Percentiles rank a stretch among this genome's conserved stretches.
phyloP scores from a whole-genome alignment of 1,140 invertebrate genomes.

The Heliconius nattereri region DNA sequence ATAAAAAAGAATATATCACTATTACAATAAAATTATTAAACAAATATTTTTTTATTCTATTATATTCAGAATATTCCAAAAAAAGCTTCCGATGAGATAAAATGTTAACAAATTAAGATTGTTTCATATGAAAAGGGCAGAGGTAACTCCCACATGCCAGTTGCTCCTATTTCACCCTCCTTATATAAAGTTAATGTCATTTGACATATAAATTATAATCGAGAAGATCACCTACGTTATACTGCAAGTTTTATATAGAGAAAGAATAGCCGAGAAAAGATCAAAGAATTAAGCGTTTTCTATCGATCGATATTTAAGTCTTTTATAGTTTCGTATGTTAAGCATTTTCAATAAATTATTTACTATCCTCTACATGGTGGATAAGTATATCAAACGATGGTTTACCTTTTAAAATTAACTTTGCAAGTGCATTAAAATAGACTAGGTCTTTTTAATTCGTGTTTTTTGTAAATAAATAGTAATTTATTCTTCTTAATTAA shows the following conservation, averaged over 20 bases:
- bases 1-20: background rate
- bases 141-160: constrained; percentile 28
- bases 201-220: constrained; percentile 12
- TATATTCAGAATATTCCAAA: background rate
- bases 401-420: no score
- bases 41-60: background rate
- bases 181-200: constrained; percentile 14
- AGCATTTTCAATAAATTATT: no score
- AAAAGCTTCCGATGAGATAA: background rate
- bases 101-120: constrained; percentile 15
- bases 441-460: no score
- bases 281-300: background rate
- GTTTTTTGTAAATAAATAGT: no score
- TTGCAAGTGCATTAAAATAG: no score
- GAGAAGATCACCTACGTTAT: background rate
- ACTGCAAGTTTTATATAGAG: background rate
- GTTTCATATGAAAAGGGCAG: constrained; percentile 24
- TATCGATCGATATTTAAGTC: background rate
- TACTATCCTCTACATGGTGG: no score
- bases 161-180: constrained; percentile 19
- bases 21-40: background rate
- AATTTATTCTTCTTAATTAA: no score
- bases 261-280: background rate
- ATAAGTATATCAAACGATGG: no score
- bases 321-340: no score